Conservation (phyloP, 2,797 vertebrate genomes). For the Semaprochilodus insignis region DNA sequence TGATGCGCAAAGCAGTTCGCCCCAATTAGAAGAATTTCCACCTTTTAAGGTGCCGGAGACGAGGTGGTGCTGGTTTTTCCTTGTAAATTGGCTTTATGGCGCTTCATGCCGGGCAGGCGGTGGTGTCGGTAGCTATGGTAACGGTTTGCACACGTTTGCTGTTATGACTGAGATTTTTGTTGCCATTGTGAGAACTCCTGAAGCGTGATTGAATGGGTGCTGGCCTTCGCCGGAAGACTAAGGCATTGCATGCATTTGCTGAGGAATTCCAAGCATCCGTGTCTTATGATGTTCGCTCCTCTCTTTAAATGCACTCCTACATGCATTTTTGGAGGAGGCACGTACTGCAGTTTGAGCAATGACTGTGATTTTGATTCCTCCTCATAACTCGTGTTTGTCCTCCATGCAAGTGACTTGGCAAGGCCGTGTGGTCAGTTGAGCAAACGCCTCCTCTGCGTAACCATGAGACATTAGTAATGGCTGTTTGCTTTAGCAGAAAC, state of each 20-base stretch:
- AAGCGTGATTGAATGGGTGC: slow-evolving; percentile 37
- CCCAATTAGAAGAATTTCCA: not conserved
- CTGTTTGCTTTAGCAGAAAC: slow-evolving; percentile 23
- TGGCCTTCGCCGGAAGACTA: slow-evolving; percentile 8
- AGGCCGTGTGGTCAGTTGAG: not conserved
- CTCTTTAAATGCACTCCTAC: not conserved
- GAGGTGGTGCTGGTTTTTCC: not conserved
- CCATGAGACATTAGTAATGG: slow-evolving; percentile 21
- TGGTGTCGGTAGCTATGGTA: slow-evolving; percentile 29
- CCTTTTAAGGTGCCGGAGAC: not conserved
- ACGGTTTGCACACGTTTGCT: slow-evolving; percentile 15
- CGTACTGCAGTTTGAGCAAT: not conserved
- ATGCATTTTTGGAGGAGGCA: not conserved
- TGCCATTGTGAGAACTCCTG: slow-evolving; percentile 8
- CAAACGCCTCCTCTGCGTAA: slow-evolving; percentile 1
- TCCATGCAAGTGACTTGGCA: slow-evolving; percentile 9
- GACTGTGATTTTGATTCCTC: not conserved
- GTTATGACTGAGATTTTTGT: slow-evolving; percentile 6
- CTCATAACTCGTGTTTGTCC: not conserved
- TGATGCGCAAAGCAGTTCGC: not conserved
- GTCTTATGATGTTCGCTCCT: slow-evolving; percentile 1
- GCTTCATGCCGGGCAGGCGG: not conserved
- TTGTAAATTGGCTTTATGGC: not conserved
- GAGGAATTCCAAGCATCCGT: slow-evolving; percentile 29
- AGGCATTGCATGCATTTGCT: slow-evolving; percentile 13